Evolutionary conservation across 2,797 vertebrate species (phyloP), one percentile per base, ranked within the genome.

Genomic region (Ataeniobius toweri): DNA sequence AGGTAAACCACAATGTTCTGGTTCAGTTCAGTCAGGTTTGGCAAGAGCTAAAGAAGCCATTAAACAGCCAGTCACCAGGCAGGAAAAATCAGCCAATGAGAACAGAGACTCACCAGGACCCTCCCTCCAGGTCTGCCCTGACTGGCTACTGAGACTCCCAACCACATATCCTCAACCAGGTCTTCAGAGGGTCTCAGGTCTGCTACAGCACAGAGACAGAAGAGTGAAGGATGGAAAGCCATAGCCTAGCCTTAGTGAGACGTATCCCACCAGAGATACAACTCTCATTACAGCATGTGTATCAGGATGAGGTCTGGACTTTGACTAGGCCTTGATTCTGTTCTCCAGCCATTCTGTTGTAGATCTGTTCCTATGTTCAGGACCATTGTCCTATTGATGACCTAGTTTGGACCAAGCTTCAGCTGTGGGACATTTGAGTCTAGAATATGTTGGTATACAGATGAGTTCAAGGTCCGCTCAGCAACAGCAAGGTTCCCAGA

Each of bases 81-180:
- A 10, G 56, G 50, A 48, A 63, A 22, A 4, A 24, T 75, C 24
- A 78, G 56, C 71, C 77, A 80, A 80, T 82, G 6, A 68, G 53
- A 74, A 10, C 13, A 14, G 20, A 63, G 26, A 89, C 97, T 97
- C 91, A 99, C 98, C 97, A 99, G 86, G 50, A 98, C 94, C 84
- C 96, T 90, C 2, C 98, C 98, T 24, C 91, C 92, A 0, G 96
- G 94, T 0, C 74, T 89, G 7, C 94, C 93, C 90, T 98, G 97
- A 90, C 97, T 98, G 92, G 94, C 96, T 71, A 98, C 95, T 0
- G 97, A 95, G 86, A 98, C 97, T 0, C 98, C 98, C 26, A 99
- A 89, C 98, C 98, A 99, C 97, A 99, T 99, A 89, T 96, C 96
- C 58, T 99, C 96, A 9, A 98, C 88, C 71, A 95, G 78, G 80